Conservation (phyloP, 2,797 vertebrate genomes). For the Muscicapa comitata region DNA sequence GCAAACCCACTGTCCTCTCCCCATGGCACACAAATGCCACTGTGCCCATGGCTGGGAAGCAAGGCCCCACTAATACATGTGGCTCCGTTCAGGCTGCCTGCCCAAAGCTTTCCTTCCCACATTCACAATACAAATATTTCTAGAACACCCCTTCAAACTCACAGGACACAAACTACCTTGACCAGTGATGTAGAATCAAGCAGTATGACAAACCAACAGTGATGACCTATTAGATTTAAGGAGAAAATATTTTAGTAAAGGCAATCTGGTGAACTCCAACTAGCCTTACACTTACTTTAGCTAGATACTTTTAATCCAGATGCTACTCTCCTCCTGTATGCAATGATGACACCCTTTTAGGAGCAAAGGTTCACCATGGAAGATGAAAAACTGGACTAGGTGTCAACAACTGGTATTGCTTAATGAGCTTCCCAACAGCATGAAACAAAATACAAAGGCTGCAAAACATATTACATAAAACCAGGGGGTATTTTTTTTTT, state of each 20-base stretch:
- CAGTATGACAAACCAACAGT: background rate
- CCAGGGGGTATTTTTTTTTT: background rate
- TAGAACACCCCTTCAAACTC: background rate
- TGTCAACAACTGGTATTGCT: background rate
- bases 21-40: background rate
- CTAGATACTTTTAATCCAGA: background rate
- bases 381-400: background rate
- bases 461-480: background rate
- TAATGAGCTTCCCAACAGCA: background rate
- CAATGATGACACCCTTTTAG: background rate
- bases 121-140: background rate
- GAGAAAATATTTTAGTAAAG: background rate
- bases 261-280: background rate
- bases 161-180: background rate
- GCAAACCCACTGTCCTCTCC: background rate
- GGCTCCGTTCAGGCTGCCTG: background rate
- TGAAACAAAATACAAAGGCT: background rate
- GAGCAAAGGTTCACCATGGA: background rate
- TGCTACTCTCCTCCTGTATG: background rate
- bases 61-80: fast-evolving
- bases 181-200: background rate
- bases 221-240: background rate
- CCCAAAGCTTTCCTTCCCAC: background rate
- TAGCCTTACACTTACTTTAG: background rate
- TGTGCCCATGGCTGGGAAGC: fast-evolving